phyloP scores from a whole-genome alignment of 2,797 vertebrate species.

The Acrossocheilus fasciatus region DNA sequence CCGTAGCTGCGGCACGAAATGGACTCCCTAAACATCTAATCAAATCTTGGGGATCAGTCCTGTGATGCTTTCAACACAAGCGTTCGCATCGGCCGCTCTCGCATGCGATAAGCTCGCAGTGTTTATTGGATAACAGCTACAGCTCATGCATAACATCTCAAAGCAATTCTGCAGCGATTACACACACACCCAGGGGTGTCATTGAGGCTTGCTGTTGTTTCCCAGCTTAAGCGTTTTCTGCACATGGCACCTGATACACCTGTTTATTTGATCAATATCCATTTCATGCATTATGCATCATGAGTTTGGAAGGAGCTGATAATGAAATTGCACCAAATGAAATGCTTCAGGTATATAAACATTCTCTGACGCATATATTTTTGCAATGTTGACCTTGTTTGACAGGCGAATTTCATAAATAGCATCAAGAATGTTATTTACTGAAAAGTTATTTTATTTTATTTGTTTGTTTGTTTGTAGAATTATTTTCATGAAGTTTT shows the following conservation, averaged over 20 bases:
- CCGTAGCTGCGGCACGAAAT: neutral
- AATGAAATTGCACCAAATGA: neutral
- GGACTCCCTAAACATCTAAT: constrained; percentile 29
- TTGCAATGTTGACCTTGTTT: neutral
- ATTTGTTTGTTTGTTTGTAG: neutral
- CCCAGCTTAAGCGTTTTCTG: neutral
- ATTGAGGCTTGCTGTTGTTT: neutral
- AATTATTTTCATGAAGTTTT: neutral
- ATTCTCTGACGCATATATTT: neutral
- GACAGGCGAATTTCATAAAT: neutral
- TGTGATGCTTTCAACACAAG: constrained; percentile 9
- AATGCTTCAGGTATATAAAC: constrained; percentile 14
- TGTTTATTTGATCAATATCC: constrained; percentile 1
- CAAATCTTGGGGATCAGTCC: constrained; percentile 2
- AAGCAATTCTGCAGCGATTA: constrained; percentile 28
- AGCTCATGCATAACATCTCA: constrained; percentile 31
- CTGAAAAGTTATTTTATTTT: neutral
- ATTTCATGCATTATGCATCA: constrained; percentile 11
- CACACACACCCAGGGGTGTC: neutral
- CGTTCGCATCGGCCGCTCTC: neutral
- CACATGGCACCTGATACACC: neutral
- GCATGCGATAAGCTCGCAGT: neutral
- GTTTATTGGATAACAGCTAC: constrained; percentile 2
- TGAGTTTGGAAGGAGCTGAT: neutral
- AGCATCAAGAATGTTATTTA: neutral